These are phyloP conservation scores for Trididemnum nubilum DNA, from an alignment of 23 tunicate genomes.

Conservation along the genomic window DNA sequence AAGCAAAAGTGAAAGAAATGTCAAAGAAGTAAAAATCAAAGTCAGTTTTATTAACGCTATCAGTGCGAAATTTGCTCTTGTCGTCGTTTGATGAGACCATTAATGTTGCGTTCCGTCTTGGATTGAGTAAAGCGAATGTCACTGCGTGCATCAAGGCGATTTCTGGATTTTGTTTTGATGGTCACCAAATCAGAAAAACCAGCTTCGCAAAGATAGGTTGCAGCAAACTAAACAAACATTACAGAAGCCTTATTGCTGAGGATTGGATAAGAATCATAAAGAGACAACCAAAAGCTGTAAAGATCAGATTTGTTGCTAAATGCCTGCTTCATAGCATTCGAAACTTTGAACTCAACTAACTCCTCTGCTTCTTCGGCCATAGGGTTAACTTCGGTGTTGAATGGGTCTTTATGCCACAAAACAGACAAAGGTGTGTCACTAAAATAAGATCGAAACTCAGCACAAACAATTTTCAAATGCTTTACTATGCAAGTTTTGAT, in stretches of 20 bases:
- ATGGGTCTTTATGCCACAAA: constrained; percentile 36
- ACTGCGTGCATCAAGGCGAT: constrained; percentile 28
- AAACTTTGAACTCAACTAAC: constrained; percentile 47
- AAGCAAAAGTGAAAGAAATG: neutral
- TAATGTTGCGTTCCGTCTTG: constrained; percentile 29
- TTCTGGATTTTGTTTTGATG: constrained; percentile 26
- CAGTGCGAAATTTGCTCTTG: constrained; percentile 39
- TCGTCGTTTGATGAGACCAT: constrained; percentile 5
- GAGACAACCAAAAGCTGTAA: constrained; percentile 45
- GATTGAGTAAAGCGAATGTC: constrained; percentile 29
- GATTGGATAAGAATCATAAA: constrained; percentile 31
- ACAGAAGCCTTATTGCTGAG: constrained; percentile 37
- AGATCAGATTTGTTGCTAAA: constrained; percentile 21
- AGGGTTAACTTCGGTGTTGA: constrained; percentile 38
- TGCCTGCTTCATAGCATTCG: constrained; percentile 42
- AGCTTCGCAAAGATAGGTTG: constrained; percentile 40
- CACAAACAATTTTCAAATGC: constrained; percentile 34
- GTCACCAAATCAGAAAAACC: constrained; percentile 27
- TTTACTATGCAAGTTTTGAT: constrained; percentile 37
- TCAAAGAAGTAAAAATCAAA: neutral
- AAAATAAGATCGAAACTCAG: constrained; percentile 46
- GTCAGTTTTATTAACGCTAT: neutral
- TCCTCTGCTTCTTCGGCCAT: constrained; percentile 53
- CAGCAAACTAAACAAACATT: constrained; percentile 16
- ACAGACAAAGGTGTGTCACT: constrained; percentile 31